Conservation (phyloP, 1,140 invertebrate genomes). For the Anthonomus grandis region DNA sequence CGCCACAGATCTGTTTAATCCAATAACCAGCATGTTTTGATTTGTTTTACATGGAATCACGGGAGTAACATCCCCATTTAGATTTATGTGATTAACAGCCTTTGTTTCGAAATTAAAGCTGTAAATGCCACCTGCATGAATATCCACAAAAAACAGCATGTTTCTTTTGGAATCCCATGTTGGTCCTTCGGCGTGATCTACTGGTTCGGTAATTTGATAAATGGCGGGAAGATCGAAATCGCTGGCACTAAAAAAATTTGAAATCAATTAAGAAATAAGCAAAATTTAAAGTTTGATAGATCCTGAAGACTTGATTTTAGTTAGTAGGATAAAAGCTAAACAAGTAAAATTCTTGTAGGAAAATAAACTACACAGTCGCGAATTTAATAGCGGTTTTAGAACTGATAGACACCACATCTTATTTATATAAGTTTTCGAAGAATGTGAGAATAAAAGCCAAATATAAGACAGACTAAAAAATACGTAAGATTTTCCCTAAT, state of each 20-base stretch:
- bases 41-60: constrained; percentile 66
- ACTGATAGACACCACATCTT: no score
- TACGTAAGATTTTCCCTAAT: no score
- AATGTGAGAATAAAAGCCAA: no score
- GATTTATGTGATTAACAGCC: constrained; percentile 45
- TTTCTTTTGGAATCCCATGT: constrained; percentile 63
- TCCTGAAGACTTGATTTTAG: no score
- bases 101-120: constrained; percentile 56
- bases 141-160: constrained; percentile 67
- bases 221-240: constrained; percentile 50
- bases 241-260: constrained; percentile 6
- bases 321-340: no score
- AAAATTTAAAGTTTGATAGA: neutral
- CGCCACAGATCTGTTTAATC: constrained; percentile 58
- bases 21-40: constrained; percentile 61
- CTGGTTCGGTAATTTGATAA: constrained; percentile 58
- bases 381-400: no score
- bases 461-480: no score
- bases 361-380: no score
- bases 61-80: constrained; percentile 52
- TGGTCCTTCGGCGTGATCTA: constrained; percentile 59
- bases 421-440: no score
- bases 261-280: no score
- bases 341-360: no score
- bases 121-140: constrained; percentile 55